Evolutionary conservation across 2,113 vertebrate genomes (phyloP).

Genomic region (Malurus alboscapulatus): DNA sequence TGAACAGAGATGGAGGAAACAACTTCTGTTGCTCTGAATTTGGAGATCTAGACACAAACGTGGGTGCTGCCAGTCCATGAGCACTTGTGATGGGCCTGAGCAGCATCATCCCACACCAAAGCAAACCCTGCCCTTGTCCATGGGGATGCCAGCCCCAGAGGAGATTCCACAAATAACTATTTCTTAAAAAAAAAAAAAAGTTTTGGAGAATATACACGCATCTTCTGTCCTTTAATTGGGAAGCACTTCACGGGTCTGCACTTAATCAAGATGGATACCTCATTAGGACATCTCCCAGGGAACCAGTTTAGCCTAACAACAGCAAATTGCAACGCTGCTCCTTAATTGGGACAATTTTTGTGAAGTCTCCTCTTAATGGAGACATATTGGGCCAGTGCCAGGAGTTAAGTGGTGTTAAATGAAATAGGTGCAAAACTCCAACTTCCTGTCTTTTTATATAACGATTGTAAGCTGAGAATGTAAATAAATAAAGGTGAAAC

Average conservation of each 20-base stretch:
- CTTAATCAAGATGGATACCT: conserved; percentile 68
- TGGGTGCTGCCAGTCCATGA: background rate
- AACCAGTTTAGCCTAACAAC: conserved; percentile 66
- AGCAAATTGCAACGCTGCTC: conserved; percentile 53
- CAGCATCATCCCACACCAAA: background rate
- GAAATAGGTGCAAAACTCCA: conserved; percentile 61
- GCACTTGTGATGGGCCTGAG: background rate
- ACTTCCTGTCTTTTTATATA: conserved; percentile 36
- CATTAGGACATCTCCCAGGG: conserved; percentile 70
- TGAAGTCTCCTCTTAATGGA: conserved; percentile 58
- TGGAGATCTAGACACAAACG: accelerated
- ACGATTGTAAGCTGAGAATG: conserved; percentile 27
- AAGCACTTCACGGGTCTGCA: conserved; percentile 55
- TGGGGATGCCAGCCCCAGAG: background rate
- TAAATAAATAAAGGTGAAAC: conserved; percentile 34
- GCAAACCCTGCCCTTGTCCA: background rate
- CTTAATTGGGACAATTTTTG: conserved; percentile 71
- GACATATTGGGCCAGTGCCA: conserved; percentile 60
- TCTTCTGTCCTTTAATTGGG: conserved; percentile 54
- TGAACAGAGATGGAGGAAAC: background rate
- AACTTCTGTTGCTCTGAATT: background rate
- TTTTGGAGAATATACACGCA: background rate
- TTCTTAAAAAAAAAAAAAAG: background rate
- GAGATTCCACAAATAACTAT: background rate
- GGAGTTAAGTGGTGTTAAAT: conserved; percentile 68